Conservation (phyloP, 2,888 invertebrate species). For the Pycnomerus fuliginosus region DNA sequence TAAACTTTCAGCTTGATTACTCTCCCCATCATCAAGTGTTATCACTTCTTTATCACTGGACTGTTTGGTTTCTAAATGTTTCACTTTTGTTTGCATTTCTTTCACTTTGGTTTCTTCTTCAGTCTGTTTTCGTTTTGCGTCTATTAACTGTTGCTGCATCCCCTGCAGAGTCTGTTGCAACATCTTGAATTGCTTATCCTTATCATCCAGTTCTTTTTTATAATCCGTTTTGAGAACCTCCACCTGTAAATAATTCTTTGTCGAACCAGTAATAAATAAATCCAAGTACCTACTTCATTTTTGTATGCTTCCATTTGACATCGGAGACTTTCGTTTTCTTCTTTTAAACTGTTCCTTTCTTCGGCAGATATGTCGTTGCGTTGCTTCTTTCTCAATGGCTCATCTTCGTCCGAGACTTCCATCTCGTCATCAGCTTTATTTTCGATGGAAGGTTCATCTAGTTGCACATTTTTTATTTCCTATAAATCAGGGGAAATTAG, state of each 20-base stretch:
- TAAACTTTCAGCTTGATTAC: conserved; percentile 39
- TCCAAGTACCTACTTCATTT: conserved; percentile 67
- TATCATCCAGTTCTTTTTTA: conserved; percentile 74
- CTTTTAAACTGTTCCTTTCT: conserved; percentile 55
- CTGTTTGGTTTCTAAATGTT: conserved; percentile 21
- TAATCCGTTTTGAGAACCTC: conserved; percentile 82
- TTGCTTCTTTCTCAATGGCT: conserved; percentile 43
- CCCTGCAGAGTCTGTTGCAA: conserved; percentile 65
- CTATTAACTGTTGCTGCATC: conserved; percentile 63
- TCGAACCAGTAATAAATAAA: not conserved
- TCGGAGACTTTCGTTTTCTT: conserved; percentile 86
- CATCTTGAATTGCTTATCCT: conserved; percentile 80
- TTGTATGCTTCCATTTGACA: conserved; percentile 93
- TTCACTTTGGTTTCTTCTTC: conserved; percentile 59
- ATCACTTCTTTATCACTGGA: conserved; percentile 51
- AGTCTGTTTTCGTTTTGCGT: conserved; percentile 57
- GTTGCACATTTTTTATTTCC: conserved; percentile 69
- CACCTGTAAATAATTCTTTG: conserved; percentile 51
- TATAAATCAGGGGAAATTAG: no score
- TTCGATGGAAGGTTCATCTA: conserved; percentile 61
- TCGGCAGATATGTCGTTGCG: conserved; percentile 35
- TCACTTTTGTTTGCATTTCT: conserved; percentile 51
- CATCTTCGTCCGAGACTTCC: conserved; percentile 75
- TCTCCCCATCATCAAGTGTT: conserved; percentile 51
- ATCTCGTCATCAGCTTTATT: conserved; percentile 85